These are phyloP conservation scores for Conus canariensis DNA, from an alignment of 2,888 invertebrate genomes.

Conservation along the genomic window DNA sequence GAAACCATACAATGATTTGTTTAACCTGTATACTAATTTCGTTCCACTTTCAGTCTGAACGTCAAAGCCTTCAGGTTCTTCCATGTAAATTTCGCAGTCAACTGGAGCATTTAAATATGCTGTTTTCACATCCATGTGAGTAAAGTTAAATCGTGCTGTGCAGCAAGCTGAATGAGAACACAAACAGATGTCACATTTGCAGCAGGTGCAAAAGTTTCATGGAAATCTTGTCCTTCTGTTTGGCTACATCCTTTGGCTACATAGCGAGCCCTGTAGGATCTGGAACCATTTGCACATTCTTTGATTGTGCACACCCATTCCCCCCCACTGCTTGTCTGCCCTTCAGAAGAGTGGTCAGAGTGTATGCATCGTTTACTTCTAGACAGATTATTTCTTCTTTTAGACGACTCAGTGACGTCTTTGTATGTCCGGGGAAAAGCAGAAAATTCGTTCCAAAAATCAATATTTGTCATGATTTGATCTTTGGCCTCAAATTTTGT, in stretches of 20 bases:
- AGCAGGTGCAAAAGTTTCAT: constrained; percentile 59
- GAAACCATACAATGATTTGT: no score
- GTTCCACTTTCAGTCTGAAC: no score
- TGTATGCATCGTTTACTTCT: constrained; percentile 52
- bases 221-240: constrained; percentile 51
- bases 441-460: constrained; percentile 49
- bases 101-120: no score
- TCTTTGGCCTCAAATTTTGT: constrained; percentile 33
- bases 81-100: no score
- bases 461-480: constrained; percentile 34
- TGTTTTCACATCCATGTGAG: no score
- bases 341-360: constrained; percentile 45
- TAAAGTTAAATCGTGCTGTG: no score
- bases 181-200: no score
- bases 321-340: constrained; percentile 50
- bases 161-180: no score
- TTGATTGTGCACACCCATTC: constrained; percentile 53
- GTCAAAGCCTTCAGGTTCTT: no score
- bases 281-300: constrained; percentile 38
- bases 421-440: constrained; percentile 47
- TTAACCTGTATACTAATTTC: no score
- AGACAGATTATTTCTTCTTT: constrained; percentile 52
- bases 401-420: constrained; percentile 29
- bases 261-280: constrained; percentile 52
- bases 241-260: constrained; percentile 56